Percentiles rank a stretch among this genome's conserved stretches.
phyloP scores from a whole-genome alignment of 2,888 invertebrate species.

The Cantharis rustica region DNA sequence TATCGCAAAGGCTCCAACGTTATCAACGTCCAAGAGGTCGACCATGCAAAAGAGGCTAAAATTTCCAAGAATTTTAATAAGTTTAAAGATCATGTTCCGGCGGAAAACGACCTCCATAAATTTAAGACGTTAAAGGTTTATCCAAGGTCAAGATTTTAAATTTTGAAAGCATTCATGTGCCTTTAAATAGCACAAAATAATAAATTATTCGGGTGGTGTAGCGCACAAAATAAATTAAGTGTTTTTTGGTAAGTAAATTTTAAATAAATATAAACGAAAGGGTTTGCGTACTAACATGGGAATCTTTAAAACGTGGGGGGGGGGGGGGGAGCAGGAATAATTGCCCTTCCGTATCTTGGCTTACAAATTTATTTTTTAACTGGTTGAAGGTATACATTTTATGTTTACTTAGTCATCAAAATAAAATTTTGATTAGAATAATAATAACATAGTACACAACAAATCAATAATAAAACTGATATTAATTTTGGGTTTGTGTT shows the following conservation, averaged over 20 bases:
- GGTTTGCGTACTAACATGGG: too few species aligned
- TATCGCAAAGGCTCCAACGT: slow-evolving; percentile 67
- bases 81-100: neutral
- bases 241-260: neutral
- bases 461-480: too few species aligned
- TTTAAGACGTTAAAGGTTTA: slow-evolving; percentile 21
- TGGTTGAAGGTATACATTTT: too few species aligned
- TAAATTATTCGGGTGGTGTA: neutral
- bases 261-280: neutral
- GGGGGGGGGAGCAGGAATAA: too few species aligned
- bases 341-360: too few species aligned
- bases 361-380: too few species aligned
- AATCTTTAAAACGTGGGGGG: too few species aligned
- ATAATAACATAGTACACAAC: too few species aligned
- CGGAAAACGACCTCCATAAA: slow-evolving; percentile 10
- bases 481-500: too few species aligned
- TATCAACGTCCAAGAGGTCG: slow-evolving; percentile 64
- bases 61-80: neutral
- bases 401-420: too few species aligned
- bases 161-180: neutral
- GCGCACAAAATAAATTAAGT: neutral
- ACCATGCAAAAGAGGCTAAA: slow-evolving; percentile 8
- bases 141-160: slow-evolving; percentile 23
- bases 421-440: too few species aligned
- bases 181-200: neutral